Base-by-base conservation (phyloP, 2,888 invertebrate species). In the Sceliomorpha sp. region DNA sequence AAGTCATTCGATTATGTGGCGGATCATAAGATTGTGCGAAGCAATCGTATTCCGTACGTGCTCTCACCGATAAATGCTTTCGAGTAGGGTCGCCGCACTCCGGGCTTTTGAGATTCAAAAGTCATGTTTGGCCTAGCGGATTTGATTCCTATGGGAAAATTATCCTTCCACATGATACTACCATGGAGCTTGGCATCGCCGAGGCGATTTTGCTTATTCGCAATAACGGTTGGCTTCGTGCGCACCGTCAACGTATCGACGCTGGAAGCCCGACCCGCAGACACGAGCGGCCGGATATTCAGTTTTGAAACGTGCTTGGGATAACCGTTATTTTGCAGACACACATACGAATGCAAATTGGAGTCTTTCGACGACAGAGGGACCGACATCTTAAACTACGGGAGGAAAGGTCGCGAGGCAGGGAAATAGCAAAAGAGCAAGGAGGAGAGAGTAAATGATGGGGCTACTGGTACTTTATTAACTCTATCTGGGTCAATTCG, bases 241-340 rank as follows among this genome's bases (percentile, higher is more conserved):
- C 56, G 39, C 55, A 64, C 29, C 48, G 51, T 27, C 24, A 47
- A 37, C 32, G 47, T 51, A 60, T 63, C 40, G 51, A 66, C 8
- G 13, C 26, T 51, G 73, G 64, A 79, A 66, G 72, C 75, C 63
- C 71, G 75, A 76, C 73, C 70, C 74, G 77, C 72, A 75, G 77
- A 70, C 70, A 71, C 48, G 58, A 60, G 37, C 50, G 51, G 71
- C 39, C 68, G 56, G 70, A 66, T 75, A 76, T 80, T 79, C 78
- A 74, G 77, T 79, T 71, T 70, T 72, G 68, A 74, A 73, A 84
- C 83, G 83, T 83, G 82, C 78, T 74, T 59, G 42, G 76, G 75
- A 80, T 82, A 81, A 79, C 81, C 78, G 79, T 84, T 81, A 79
- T 80, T 82, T 80, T 76, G 76, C 74, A 68, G 63, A 42, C 70